These are phyloP conservation scores for Dicycla oo DNA, from an alignment of 2,888 invertebrate species.

Conservation along the genomic window DNA sequence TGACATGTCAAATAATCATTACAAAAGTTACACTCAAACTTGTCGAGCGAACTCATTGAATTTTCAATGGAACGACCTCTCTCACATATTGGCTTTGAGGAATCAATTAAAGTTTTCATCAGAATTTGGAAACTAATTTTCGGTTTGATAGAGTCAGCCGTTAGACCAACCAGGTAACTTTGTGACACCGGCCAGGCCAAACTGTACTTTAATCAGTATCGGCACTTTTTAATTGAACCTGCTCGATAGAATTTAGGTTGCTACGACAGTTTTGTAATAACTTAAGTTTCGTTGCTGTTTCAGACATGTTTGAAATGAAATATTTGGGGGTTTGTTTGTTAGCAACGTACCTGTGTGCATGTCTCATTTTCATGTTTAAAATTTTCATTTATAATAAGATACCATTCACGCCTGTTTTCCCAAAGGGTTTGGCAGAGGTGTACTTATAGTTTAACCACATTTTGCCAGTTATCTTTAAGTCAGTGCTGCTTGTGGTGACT, in stretches of 20 bases:
- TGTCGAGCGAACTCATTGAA: slow-evolving; percentile 64
- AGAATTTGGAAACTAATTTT: slow-evolving; percentile 88
- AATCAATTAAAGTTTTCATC: slow-evolving; percentile 90
- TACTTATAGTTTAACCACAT: not conserved
- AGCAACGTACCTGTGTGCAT: not conserved
- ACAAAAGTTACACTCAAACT: slow-evolving; percentile 71
- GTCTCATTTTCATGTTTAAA: not conserved
- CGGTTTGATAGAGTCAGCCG: slow-evolving; percentile 87
- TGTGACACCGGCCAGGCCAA: slow-evolving; percentile 73
- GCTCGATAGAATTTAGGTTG: slow-evolving; percentile 53
- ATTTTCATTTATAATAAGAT: not conserved
- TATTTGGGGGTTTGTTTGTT: slow-evolving; percentile 13
- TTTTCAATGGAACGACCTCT: slow-evolving; percentile 80
- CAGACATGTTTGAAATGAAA: slow-evolving; percentile 42
- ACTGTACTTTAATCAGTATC: slow-evolving; percentile 76
- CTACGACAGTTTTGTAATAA: slow-evolving; percentile 58
- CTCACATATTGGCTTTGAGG: slow-evolving; percentile 85
- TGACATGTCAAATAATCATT: slow-evolving; percentile 69
- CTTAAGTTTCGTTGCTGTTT: slow-evolving; percentile 40
- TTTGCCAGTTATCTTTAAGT: not conserved
- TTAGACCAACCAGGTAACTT: slow-evolving; percentile 82
- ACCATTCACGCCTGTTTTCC: not conserved
- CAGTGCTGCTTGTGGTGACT: too few species aligned
- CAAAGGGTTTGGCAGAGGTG: not conserved
- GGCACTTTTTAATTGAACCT: slow-evolving; percentile 78